Conservation (phyloP, 2,888 invertebrate species). For the Oligia latruncula region DNA sequence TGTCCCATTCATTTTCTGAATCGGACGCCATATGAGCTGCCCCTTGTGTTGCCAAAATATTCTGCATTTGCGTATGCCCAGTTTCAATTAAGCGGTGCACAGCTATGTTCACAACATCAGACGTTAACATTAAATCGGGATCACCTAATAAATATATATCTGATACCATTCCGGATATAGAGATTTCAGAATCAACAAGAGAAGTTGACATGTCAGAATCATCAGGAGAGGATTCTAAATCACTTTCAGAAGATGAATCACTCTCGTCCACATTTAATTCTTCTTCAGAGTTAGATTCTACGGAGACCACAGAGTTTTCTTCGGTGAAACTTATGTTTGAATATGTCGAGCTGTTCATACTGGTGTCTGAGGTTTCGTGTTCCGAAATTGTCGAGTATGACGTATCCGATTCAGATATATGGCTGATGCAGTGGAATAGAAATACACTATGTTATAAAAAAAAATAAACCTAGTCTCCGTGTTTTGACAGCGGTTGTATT, state of each 20-base stretch:
- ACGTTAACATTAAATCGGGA: too few species aligned
- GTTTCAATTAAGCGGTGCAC: neutral
- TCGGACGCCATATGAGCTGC: slow-evolving; percentile 6
- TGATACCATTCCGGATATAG: neutral
- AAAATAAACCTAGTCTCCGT: neutral
- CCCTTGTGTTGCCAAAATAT: neutral
- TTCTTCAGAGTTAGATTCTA: slow-evolving; percentile 18
- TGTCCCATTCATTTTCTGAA: slow-evolving; percentile 69
- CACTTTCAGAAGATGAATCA: neutral
- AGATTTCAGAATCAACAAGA: neutral
- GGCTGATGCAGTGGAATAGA: slow-evolving; percentile 46
- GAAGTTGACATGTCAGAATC: neutral
- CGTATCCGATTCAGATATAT: slow-evolving; percentile 58
- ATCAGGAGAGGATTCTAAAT: slow-evolving; percentile 14
- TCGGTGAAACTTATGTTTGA: neutral
- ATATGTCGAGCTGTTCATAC: slow-evolving; percentile 63
- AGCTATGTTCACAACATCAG: neutral
- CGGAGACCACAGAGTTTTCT: neutral
- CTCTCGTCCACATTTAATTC: neutral
- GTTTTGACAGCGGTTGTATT: neutral
- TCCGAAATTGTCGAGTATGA: slow-evolving; percentile 79
- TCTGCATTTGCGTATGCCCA: neutral
- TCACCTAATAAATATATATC: neutral
- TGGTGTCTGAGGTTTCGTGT: slow-evolving; percentile 81
- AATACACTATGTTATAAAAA: slow-evolving; percentile 8